Evolutionary conservation across 2,797 vertebrate genomes (phyloP), one percentile per base, ranked within the genome.

Genomic region (Heliangelus exortis): DNA sequence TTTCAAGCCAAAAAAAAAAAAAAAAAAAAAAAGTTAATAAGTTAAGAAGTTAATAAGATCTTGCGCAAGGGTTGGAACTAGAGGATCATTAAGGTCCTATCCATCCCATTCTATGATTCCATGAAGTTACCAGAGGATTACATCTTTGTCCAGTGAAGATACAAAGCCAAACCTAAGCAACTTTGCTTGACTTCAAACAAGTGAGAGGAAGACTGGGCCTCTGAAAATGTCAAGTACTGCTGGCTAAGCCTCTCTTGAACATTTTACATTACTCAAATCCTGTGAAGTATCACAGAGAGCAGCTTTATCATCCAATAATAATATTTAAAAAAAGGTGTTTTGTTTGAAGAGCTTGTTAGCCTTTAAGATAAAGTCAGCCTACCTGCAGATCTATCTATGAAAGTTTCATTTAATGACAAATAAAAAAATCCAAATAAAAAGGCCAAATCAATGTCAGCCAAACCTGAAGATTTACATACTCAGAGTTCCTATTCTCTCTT

Each of bases 321-420:
- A 55, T 29, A 34, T n/a, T n/a, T n/a, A 39, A 75, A 41, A 34
- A 43, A 39, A 75, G 41, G 8, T 16, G 23, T 55, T 80, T 81
- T 86, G 73, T 92, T 92, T 80, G 29, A 69, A 94, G 86, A 90
- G 36, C 54, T 75, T 80, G 63, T 78, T 91, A 68, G n/a, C 58
- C 59, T 93, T 91, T 77, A 48, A 63, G 84, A 76, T 43, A 34
- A 86, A 89, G 76, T 28, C 79, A 73, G 29, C 51, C 67, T 81
- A 81, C 33, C 58, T 86, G 53, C 50, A 92, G 83, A 74, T 19
- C 31, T 23, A 43, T 31, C 39, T 43, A 58, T 82, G 57, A 74
- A 87, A 36, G 15, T 65, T 87, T 77, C 57, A 61, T 92, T 90
- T 84, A 55, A 88, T 76, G 78, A 67, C 48, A 84, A 91, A 81